Conservation (phyloP, 2,888 invertebrate species). For the Caenorhabditis wallacei region DNA sequence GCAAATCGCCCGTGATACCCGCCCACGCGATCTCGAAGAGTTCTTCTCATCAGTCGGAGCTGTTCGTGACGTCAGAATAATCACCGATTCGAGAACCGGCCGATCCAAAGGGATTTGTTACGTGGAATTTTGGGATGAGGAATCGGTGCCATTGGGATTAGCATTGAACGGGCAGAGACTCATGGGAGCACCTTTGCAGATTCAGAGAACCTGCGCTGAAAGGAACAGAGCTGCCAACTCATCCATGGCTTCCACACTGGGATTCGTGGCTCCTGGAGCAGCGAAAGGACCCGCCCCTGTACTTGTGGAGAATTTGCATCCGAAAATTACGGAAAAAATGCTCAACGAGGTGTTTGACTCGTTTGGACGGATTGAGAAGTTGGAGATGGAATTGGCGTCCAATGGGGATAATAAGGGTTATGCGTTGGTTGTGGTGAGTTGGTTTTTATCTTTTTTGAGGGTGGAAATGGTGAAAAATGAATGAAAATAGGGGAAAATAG, state of each 20-base stretch:
- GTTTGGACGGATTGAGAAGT: slow-evolving; percentile 76
- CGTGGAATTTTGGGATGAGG: slow-evolving; percentile 98
- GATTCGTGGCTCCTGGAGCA: slow-evolving; percentile 83
- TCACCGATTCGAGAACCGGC: slow-evolving; percentile 98
- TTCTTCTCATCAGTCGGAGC: slow-evolving; percentile 99
- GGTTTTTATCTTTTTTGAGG: neutral
- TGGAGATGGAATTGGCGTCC: slow-evolving; percentile 91
- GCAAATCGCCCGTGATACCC: slow-evolving; percentile 85
- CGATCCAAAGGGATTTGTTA: slow-evolving; percentile 99
- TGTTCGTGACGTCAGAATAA: slow-evolving; percentile 95
- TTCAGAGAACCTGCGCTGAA: slow-evolving; percentile 97
- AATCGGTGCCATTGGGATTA: slow-evolving; percentile 88
- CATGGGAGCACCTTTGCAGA: slow-evolving; percentile 93
- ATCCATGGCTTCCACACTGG: slow-evolving; percentile 80
- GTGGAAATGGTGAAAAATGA: neutral
- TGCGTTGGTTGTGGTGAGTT: slow-evolving; percentile 94
- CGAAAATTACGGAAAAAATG: slow-evolving; percentile 90
- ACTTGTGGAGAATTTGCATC: slow-evolving; percentile 67
- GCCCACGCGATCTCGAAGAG: slow-evolving; percentile 87
- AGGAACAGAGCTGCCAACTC: slow-evolving; percentile 85
- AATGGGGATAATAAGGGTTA: slow-evolving; percentile 96
- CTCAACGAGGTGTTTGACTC: slow-evolving; percentile 95
- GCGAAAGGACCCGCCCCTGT: slow-evolving; percentile 55
- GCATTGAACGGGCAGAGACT: slow-evolving; percentile 96
- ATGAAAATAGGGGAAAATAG: neutral